Percentiles rank a stretch among this genome's conserved stretches.
Conservation (phyloP, 1,140 invertebrate species). For the Oedothorax gibbosus region DNA sequence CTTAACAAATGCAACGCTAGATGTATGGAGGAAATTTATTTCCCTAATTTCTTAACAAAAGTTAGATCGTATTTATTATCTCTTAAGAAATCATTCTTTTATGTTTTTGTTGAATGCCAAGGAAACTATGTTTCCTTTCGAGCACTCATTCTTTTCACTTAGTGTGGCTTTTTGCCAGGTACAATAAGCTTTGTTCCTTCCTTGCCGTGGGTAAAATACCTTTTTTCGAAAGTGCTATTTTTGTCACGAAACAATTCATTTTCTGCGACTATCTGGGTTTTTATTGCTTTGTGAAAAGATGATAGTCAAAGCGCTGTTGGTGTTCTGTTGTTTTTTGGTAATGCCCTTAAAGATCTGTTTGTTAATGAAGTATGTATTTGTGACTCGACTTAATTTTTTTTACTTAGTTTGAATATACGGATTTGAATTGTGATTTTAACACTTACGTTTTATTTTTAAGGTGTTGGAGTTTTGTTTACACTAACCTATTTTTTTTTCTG, state of each 20-base stretch:
- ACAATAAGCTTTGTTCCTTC: constrained; percentile 7
- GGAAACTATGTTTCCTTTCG: neutral
- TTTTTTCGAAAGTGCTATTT: constrained; percentile 27
- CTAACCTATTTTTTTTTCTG: too few species aligned
- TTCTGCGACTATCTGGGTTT: neutral
- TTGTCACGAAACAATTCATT: constrained; percentile 36
- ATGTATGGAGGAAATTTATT: too few species aligned
- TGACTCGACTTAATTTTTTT: too few species aligned
- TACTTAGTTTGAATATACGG: too few species aligned
- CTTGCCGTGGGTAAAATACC: constrained; percentile 9
- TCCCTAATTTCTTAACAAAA: too few species aligned
- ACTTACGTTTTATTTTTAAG: too few species aligned
- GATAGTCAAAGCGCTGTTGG: constrained; percentile 20
- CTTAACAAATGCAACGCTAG: too few species aligned
- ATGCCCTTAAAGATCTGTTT: constrained; percentile 1
- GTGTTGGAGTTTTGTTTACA: too few species aligned
- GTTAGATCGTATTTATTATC: too few species aligned
- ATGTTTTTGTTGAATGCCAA: constrained; percentile 2
- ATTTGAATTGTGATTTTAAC: too few species aligned
- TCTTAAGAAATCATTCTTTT: neutral
- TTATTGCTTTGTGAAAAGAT: constrained; percentile 18
- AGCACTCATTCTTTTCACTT: too few species aligned
- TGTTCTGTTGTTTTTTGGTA: neutral
- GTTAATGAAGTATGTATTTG: too few species aligned
- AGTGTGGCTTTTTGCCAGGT: constrained; percentile 11